These are phyloP conservation scores for Drosophila emarginata DNA, from an alignment of 2,888 invertebrate species.

Conservation along the genomic window DNA sequence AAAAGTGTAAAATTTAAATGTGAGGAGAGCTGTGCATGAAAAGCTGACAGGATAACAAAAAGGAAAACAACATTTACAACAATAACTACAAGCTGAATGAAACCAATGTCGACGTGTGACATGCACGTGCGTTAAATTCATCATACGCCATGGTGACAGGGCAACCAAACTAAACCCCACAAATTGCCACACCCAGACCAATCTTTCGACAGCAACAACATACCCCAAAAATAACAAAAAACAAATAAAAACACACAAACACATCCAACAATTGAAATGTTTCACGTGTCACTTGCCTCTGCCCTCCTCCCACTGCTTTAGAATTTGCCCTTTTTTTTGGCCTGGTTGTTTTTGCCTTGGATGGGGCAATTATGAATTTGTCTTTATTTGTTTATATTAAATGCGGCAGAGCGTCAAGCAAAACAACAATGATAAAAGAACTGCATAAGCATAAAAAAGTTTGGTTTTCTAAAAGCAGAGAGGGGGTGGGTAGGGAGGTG, in stretches of 20 bases:
- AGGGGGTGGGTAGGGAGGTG: too few relatives aligned
- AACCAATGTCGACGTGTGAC: conserved; percentile 52
- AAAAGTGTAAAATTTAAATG: neutral
- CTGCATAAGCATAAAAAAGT: conserved; percentile 60
- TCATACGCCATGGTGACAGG: conserved; percentile 69
- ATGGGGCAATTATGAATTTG: conserved; percentile 69
- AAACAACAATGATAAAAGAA: conserved; percentile 42
- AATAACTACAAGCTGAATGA: conserved; percentile 22
- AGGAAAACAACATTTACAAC: conserved; percentile 24
- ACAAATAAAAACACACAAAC: conserved; percentile 1
- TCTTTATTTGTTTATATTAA: conserved; percentile 71
- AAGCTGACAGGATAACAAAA: conserved; percentile 44
- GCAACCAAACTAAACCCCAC: conserved; percentile 29
- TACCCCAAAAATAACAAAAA: neutral
- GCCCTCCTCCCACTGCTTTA: conserved; percentile 5
- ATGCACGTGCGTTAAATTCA: conserved; percentile 71
- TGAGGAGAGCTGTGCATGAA: neutral
- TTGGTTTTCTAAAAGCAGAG: conserved; percentile 7
- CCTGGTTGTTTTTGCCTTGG: conserved; percentile 1
- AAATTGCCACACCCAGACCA: conserved; percentile 18
- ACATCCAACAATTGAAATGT: conserved; percentile 39
- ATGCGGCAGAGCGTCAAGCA: conserved; percentile 51
- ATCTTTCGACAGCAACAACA: too few relatives aligned
- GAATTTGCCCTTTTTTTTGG: conserved; percentile 9
- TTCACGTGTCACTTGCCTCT: conserved; percentile 17